A percentile compares a stretch with the other conserved stretches of the same genome.
These are phyloP conservation scores for Lysandra bellargus DNA, from an alignment of 2,888 invertebrate species.

Conservation along the genomic window DNA sequence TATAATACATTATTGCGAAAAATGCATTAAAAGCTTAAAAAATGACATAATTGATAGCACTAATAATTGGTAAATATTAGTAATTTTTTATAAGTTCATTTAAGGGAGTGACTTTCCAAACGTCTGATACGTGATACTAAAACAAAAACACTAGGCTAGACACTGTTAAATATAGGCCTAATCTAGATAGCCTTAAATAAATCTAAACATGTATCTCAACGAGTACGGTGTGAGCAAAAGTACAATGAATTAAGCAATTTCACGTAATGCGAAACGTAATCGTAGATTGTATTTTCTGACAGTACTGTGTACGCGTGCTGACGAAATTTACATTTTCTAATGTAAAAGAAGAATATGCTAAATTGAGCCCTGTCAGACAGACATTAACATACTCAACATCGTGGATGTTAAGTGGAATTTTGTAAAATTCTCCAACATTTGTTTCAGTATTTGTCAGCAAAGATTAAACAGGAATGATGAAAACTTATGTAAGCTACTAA, in stretches of 20 bases:
- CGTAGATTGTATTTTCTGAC: neutral
- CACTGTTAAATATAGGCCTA: too few relatives aligned
- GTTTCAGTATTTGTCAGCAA: neutral
- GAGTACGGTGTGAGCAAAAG: neutral
- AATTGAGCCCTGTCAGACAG: neutral
- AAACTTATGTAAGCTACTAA: neutral
- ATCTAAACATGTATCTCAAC: neutral
- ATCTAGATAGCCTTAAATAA: too few relatives aligned
- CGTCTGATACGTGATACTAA: too few relatives aligned
- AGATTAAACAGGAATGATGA: neutral
- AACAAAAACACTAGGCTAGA: too few relatives aligned
- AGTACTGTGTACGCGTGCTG: neutral
- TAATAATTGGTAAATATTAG: too few relatives aligned
- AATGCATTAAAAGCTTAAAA: neutral
- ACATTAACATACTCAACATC: neutral
- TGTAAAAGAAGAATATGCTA: constrained; percentile 11
- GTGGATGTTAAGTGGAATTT: constrained; percentile 1
- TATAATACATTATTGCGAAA: neutral
- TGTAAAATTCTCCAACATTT: constrained; percentile 2
- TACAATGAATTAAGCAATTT: neutral
- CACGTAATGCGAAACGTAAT: neutral
- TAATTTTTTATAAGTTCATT: too few relatives aligned
- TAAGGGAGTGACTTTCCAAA: too few relatives aligned
- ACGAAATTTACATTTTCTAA: constrained; percentile 5
- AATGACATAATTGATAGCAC: too few relatives aligned